These are phyloP conservation scores for Selenia dentaria DNA, from an alignment of 2,888 invertebrate species.

Conservation along the genomic window DNA sequence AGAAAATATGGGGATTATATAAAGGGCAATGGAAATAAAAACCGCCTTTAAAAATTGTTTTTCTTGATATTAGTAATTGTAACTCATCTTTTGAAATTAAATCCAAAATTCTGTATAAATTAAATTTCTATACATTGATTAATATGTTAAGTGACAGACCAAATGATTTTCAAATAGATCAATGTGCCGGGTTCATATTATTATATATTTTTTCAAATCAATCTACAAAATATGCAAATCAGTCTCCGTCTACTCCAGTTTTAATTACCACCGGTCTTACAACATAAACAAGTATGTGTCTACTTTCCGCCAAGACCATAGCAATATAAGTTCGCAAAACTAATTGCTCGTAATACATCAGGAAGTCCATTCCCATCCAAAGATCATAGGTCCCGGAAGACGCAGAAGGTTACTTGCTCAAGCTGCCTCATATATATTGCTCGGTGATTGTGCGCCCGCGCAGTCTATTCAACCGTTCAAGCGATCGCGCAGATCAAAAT, in stretches of 20 bases:
- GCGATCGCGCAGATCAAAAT: constrained; percentile 7
- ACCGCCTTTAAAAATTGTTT: too few species aligned
- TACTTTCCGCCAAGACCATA: neutral
- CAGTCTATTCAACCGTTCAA: constrained; percentile 43
- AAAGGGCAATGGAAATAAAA: too few species aligned
- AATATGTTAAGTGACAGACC: too few species aligned
- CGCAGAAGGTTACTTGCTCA: constrained; percentile 63
- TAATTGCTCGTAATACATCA: constrained; percentile 21
- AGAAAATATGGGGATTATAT: too few species aligned
- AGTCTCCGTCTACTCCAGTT: constrained; percentile 2
- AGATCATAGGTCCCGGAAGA: constrained; percentile 66
- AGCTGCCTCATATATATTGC: constrained; percentile 63
- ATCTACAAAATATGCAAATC: too few species aligned
- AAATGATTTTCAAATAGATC: too few species aligned
- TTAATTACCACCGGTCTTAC: constrained; percentile 1
- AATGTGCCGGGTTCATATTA: too few species aligned
- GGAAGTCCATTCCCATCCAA: constrained; percentile 36
- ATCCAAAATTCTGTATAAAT: too few species aligned
- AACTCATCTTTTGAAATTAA: too few species aligned
- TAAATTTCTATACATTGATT: too few species aligned
- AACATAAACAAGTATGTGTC: neutral
- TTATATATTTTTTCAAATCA: too few species aligned
- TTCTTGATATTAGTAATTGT: too few species aligned
- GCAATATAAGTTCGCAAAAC: constrained; percentile 18
- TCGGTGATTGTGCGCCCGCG: constrained; percentile 57